These are phyloP conservation scores for Limenitis camilla DNA, from an alignment of 2,888 invertebrate species.

Conservation along the genomic window DNA sequence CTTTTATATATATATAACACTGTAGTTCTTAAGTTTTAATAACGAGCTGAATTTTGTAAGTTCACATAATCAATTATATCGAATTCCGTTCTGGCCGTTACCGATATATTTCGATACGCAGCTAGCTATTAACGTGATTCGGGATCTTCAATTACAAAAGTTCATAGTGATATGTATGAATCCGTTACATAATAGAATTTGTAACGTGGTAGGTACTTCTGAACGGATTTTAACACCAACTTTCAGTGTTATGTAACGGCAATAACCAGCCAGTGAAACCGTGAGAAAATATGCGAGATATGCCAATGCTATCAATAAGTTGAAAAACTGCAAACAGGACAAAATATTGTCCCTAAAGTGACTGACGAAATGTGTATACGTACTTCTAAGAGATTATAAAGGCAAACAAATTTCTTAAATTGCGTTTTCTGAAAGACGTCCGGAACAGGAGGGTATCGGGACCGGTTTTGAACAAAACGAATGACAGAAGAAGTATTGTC, in stretches of 20 bases:
- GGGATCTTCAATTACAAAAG: slow-evolving; percentile 23
- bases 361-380: slow-evolving; percentile 13
- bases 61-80: neutral
- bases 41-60: neutral
- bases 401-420: slow-evolving; percentile 5
- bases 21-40: too few relatives aligned
- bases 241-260: slow-evolving; percentile 25
- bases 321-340: slow-evolving; percentile 21
- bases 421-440: slow-evolving; percentile 13
- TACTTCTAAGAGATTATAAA: neutral
- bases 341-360: slow-evolving; percentile 10
- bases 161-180: slow-evolving; percentile 20
- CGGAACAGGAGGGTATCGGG: slow-evolving; percentile 37
- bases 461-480: slow-evolving; percentile 40
- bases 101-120: slow-evolving; percentile 17
- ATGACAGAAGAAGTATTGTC: slow-evolving; percentile 46
- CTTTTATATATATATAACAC: too few relatives aligned
- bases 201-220: slow-evolving; percentile 22
- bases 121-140: slow-evolving; percentile 20
- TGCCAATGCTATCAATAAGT: slow-evolving; percentile 27
- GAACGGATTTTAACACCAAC: slow-evolving; percentile 26
- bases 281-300: slow-evolving; percentile 29
- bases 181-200: slow-evolving; percentile 22
- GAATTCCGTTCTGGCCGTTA: slow-evolving; percentile 15
- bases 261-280: slow-evolving; percentile 22